phyloP scores from a whole-genome alignment of 2,113 vertebrate species.

The Pedetes capensis region DNA sequence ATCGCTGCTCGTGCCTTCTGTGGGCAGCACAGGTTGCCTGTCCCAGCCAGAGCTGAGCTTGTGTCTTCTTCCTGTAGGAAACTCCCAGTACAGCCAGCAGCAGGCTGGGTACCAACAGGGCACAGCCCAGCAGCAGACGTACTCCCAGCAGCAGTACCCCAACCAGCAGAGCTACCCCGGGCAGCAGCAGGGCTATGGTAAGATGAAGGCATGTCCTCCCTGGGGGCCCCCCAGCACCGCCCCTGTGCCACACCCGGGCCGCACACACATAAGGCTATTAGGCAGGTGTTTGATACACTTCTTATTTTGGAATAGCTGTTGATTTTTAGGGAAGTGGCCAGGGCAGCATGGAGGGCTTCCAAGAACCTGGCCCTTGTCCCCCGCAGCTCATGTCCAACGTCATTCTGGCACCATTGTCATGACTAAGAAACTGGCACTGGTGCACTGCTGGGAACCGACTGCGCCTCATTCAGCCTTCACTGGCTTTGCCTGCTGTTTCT shows the following conservation, averaged over 20 bases:
- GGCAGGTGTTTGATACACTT: neutral
- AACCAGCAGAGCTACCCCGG: constrained; percentile 93
- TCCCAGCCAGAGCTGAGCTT: neutral
- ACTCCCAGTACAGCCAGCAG: constrained; percentile 94
- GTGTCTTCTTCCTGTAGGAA: constrained; percentile 83
- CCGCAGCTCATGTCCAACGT: accelerated
- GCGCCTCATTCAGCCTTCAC: neutral
- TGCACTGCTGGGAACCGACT: accelerated
- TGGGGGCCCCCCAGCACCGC: accelerated
- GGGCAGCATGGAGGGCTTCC: accelerated
- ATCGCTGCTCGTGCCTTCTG: accelerated
- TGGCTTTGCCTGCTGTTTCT: neutral
- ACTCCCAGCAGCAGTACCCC: constrained; percentile 94
- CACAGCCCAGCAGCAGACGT: constrained; percentile 90
- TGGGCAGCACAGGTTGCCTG: too few species aligned
- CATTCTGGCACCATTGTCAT: accelerated
- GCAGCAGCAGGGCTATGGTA: constrained; percentile 91
- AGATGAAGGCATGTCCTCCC: neutral
- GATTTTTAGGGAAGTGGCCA: neutral
- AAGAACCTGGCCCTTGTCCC: too few species aligned
- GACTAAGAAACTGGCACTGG: accelerated
- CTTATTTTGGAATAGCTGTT: neutral
- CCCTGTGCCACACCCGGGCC: accelerated
- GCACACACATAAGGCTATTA: accelerated
- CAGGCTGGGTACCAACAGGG: constrained; percentile 94